A percentile compares a stretch with the other conserved stretches of the same genome.
These are phyloP conservation scores for Myrmecobius fasciatus DNA, from an alignment of 2,113 vertebrate genomes.

Conservation along the genomic window DNA sequence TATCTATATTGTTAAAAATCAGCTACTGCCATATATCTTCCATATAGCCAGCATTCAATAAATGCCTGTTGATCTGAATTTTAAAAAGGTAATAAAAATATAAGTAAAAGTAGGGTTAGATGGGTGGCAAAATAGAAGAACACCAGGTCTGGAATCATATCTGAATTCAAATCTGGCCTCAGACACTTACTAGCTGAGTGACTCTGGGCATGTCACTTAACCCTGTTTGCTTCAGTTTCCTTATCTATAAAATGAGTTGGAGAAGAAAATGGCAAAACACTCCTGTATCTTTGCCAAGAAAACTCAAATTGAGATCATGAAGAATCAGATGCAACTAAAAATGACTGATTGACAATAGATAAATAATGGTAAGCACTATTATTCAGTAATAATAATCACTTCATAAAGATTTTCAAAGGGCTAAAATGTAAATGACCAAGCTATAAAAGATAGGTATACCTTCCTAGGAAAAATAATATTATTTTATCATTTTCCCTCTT, in stretches of 20 bases:
- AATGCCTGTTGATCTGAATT: not conserved
- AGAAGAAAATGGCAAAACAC: not conserved
- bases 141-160: not conserved
- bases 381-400: not conserved
- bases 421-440: constrained; percentile 22
- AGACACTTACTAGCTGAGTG: not conserved
- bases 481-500: not conserved
- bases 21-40: not conserved
- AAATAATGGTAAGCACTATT: not conserved
- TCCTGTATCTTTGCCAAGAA: not conserved
- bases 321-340: not conserved
- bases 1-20: not conserved
- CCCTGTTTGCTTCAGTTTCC: not conserved
- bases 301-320: not conserved
- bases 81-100: not conserved
- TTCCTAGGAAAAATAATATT: constrained; percentile 13
- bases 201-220: not conserved
- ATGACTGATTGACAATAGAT: not conserved
- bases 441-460: constrained; percentile 12
- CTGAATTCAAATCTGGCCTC: not conserved
- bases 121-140: not conserved
- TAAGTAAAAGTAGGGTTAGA: not conserved
- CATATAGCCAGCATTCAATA: not conserved
- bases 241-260: not conserved
- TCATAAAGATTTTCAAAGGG: constrained; percentile 3